phyloP scores from a whole-genome alignment of 2,888 invertebrate species.

The Teinopalpus imperialis region DNA sequence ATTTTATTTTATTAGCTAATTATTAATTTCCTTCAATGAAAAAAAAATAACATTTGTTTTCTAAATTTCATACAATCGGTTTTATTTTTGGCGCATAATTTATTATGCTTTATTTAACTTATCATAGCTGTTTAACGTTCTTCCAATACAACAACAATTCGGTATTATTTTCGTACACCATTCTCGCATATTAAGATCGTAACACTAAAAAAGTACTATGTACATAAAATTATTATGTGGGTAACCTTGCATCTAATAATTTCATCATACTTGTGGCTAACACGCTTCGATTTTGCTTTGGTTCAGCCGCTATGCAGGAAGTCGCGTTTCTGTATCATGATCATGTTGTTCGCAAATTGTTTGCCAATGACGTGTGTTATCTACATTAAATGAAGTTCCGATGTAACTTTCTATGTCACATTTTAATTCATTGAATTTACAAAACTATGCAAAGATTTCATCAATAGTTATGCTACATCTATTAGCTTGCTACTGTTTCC shows the following conservation, averaged over 20 bases:
- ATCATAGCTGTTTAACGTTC: no score
- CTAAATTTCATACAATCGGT: no score
- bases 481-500: no score
- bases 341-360: conserved; percentile 14
- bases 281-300: conserved; percentile 12
- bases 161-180: no score
- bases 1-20: not conserved
- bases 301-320: conserved; percentile 5
- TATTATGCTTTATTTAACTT: no score
- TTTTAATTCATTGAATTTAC: not conserved
- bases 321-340: conserved; percentile 8
- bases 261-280: not conserved
- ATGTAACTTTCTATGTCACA: conserved; percentile 3
- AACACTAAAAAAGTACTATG: not conserved
- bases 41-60: no score
- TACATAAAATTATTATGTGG: conserved; percentile 1
- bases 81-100: no score
- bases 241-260: conserved; percentile 9
- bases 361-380: conserved; percentile 9
- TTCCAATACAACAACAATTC: no score
- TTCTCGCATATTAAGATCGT: no score
- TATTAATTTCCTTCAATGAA: no score
- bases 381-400: conserved; percentile 10
- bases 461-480: no score
- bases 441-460: not conserved